Conservation (phyloP, 2,888 invertebrate genomes). For the Aphidoletes aphidimyza region DNA sequence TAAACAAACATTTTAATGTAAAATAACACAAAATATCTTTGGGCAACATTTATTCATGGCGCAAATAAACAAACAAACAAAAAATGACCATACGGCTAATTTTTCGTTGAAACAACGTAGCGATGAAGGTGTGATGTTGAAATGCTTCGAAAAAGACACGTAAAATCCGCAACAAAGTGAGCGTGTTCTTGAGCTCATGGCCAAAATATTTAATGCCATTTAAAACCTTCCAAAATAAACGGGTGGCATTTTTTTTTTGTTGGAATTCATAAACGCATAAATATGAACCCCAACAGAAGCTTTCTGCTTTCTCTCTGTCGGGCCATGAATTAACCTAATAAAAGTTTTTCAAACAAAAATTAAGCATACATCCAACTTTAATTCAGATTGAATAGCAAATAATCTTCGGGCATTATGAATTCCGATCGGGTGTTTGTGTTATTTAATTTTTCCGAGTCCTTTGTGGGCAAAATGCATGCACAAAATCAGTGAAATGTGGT, state of each 20-base stretch:
- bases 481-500: not conserved
- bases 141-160: not conserved
- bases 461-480: not conserved
- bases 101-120: not conserved
- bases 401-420: not conserved
- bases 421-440: not conserved
- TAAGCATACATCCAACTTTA: no score
- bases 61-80: not conserved
- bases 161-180: not conserved
- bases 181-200: not conserved
- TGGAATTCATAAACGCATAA: not conserved
- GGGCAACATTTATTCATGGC: not conserved
- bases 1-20: not conserved
- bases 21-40: not conserved
- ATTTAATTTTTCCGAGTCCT: not conserved
- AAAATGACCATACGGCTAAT: not conserved
- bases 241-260: no score
- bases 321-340: no score
- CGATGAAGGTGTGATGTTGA: not conserved
- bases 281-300: no score
- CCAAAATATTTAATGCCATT: not conserved
- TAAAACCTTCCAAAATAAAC: not conserved
- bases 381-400: no score
- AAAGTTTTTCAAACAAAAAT: no score
- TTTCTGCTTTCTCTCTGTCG: no score